phyloP scores from a whole-genome alignment of 2,888 invertebrate species.

The Heteromyza rotundicornis region DNA sequence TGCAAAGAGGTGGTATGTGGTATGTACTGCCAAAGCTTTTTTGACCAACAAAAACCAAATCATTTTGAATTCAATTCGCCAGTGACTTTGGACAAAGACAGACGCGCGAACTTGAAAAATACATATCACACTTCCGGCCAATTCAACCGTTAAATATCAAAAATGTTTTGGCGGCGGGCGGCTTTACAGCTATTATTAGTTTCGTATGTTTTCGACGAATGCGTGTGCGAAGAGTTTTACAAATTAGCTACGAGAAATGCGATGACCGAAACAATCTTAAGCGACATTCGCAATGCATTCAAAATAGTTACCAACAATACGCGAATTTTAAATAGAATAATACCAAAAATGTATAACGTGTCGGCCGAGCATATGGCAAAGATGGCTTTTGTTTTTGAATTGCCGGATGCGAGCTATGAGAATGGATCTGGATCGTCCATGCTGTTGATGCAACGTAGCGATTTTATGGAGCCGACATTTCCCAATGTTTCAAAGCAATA shows the following conservation, averaged over 20 bases:
- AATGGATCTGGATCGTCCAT: conserved; percentile 30
- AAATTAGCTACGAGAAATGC: conserved; percentile 22
- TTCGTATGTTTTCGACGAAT: neutral
- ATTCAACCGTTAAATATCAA: neutral
- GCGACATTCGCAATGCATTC: conserved; percentile 52
- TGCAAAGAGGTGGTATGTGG: no score
- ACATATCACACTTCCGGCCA: neutral
- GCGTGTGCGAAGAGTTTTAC: conserved; percentile 20
- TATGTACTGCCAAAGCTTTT: no score
- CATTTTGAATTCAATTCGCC: neutral
- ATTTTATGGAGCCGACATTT: conserved; percentile 54
- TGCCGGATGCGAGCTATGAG: conserved; percentile 38
- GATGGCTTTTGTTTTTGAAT: conserved; percentile 47
- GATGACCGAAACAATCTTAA: conserved; percentile 28
- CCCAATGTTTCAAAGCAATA: conserved; percentile 48
- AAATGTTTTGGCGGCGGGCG: neutral
- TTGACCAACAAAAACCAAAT: no score
- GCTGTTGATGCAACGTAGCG: conserved; percentile 48
- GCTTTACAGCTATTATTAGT: neutral
- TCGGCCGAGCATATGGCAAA: neutral
- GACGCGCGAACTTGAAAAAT: neutral
- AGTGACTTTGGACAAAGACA: neutral
- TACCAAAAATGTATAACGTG: conserved; percentile 55
- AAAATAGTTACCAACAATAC: conserved; percentile 47
- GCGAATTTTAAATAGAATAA: conserved; percentile 39